Conservation (phyloP, 2,888 invertebrate genomes). For the Xestia rhomboidea region DNA sequence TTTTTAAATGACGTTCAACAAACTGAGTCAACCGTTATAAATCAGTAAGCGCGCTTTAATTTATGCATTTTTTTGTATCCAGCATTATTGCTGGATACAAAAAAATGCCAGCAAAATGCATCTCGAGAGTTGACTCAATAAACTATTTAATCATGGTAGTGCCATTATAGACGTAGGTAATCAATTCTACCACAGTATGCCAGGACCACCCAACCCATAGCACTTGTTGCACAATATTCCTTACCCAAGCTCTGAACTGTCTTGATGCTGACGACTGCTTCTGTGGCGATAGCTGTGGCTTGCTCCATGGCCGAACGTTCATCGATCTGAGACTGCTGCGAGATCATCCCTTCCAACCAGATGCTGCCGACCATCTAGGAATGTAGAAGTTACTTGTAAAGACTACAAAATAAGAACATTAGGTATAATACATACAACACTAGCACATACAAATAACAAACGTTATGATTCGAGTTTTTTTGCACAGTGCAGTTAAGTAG, state of each 20-base stretch:
- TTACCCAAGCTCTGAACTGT: slow-evolving; percentile 92
- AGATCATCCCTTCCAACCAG: slow-evolving; percentile 91
- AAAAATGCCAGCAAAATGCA: not conserved
- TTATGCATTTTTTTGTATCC: not conserved
- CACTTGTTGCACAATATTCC: not conserved
- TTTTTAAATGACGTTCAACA: not conserved
- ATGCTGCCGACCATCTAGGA: slow-evolving; percentile 90
- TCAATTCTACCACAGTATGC: not conserved
- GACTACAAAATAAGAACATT: too few species aligned
- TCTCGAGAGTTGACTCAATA: not conserved
- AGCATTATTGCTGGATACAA: too few species aligned
- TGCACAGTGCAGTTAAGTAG: too few species aligned
- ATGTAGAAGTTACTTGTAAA: not conserved
- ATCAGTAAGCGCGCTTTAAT: not conserved
- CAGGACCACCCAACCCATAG: not conserved
- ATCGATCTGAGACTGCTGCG: slow-evolving; percentile 90
- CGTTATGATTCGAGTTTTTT: not conserved
- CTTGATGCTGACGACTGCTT: slow-evolving; percentile 92
- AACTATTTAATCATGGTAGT: not conserved
- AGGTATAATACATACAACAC: not conserved
- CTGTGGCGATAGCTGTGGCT: slow-evolving; percentile 92
- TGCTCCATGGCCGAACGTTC: slow-evolving; percentile 92
- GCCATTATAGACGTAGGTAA: not conserved
- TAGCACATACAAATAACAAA: too few species aligned
- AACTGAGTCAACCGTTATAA: not conserved